Evolutionary conservation across 1,140 invertebrate genomes (phyloP).

Genomic region (Diachasmimorpha longicaudata): DNA sequence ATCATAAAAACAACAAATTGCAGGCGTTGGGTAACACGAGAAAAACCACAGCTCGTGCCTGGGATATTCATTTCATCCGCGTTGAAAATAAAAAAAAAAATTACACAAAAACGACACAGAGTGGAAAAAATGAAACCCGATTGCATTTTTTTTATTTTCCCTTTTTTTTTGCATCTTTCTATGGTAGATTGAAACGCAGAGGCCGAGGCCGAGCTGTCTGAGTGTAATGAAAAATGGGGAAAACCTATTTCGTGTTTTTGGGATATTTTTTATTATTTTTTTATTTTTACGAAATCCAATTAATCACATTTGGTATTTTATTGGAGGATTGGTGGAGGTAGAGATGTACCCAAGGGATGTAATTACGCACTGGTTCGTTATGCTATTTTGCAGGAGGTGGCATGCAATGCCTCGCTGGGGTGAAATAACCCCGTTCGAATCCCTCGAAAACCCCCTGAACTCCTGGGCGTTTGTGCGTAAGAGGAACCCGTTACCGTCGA

Average conservation of each 20-base stretch:
- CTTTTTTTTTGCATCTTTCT: not conserved
- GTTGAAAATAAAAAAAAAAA: not conserved
- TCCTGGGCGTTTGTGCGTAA: not conserved
- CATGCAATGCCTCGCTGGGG: not conserved
- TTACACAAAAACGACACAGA: not conserved
- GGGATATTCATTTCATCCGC: not conserved
- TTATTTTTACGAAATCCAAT: not conserved
- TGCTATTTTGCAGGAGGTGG: not conserved
- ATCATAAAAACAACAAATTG: conserved; percentile 56
- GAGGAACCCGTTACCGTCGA: not conserved
- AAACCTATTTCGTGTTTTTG: not conserved
- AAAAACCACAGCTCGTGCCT: not conserved
- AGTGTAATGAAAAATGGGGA: conserved; percentile 54
- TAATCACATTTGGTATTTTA: not conserved
- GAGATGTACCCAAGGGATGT: not conserved
- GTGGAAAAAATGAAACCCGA: not conserved
- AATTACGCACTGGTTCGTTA: not conserved
- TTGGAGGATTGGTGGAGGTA: not conserved
- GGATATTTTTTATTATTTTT: not conserved
- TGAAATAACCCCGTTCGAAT: not conserved
- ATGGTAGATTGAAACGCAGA: conserved; percentile 48
- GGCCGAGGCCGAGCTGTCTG: conserved; percentile 34
- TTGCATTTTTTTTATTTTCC: not conserved
- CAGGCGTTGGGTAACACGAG: conserved; percentile 21
- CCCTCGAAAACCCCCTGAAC: not conserved